A percentile compares a stretch with the other conserved stretches of the same genome.
These are phyloP conservation scores for Seriola quinqueradiata DNA, from an alignment of 2,113 vertebrate species.

Conservation along the genomic window DNA sequence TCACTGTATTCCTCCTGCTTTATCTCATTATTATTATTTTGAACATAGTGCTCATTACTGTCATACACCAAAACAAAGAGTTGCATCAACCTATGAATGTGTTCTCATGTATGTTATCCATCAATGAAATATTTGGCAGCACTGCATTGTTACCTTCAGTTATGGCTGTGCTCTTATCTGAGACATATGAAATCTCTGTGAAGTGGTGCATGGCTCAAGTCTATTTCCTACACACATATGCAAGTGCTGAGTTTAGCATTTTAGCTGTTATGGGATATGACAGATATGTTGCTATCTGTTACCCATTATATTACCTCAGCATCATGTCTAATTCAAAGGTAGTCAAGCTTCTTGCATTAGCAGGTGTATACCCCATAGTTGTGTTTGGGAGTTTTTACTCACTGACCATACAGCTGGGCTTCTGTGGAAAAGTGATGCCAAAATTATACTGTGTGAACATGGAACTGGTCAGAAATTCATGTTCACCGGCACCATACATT, in stretches of 20 bases:
- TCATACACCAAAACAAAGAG: slow-evolving; percentile 58
- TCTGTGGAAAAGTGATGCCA: slow-evolving; percentile 55
- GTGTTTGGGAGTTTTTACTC: slow-evolving; percentile 48
- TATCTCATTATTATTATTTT: slow-evolving; percentile 53
- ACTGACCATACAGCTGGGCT: slow-evolving; percentile 43
- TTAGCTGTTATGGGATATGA: slow-evolving; percentile 75
- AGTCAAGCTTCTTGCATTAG: slow-evolving; percentile 39
- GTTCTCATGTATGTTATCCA: slow-evolving; percentile 65
- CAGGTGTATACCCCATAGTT: slow-evolving; percentile 42
- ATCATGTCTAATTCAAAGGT: slow-evolving; percentile 62
- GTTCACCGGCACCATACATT: slow-evolving; percentile 22
- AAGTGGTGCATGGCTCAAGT: slow-evolving; percentile 68
- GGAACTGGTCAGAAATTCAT: slow-evolving; percentile 71
- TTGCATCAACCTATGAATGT: slow-evolving; percentile 78
- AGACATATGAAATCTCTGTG: slow-evolving; percentile 31
- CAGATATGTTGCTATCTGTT: slow-evolving; percentile 73
- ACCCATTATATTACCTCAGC: slow-evolving; percentile 68
- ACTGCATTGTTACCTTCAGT: slow-evolving; percentile 60
- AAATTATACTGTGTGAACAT: slow-evolving; percentile 76
- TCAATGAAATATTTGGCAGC: slow-evolving; percentile 74
- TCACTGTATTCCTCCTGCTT: slow-evolving; percentile 63
- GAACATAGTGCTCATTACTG: slow-evolving; percentile 62
- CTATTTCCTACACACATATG: slow-evolving; percentile 69
- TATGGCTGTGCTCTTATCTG: slow-evolving; percentile 42
- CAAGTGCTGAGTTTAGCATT: slow-evolving; percentile 55